phyloP scores from a whole-genome alignment of 2,888 invertebrate species.

The Thymelicus sylvestris region DNA sequence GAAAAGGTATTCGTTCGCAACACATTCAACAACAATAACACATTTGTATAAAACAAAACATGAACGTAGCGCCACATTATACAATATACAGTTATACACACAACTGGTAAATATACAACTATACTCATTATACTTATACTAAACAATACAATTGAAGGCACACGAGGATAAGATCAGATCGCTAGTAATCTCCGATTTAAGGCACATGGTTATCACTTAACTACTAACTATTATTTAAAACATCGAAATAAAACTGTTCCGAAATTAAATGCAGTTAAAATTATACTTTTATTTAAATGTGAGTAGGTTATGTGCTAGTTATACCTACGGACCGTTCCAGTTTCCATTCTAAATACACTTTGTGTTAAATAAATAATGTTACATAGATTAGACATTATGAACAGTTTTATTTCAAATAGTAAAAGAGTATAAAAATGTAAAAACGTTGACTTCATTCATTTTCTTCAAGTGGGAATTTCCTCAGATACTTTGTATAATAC shows the following conservation, averaged over 20 bases:
- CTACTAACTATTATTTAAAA: slow-evolving; percentile 27
- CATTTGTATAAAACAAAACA: slow-evolving; percentile 20
- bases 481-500: no score
- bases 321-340: no score
- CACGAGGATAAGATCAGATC: slow-evolving; percentile 66
- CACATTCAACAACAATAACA: background rate
- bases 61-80: slow-evolving; percentile 15
- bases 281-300: no score
- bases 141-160: slow-evolving; percentile 61
- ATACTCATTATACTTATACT: slow-evolving; percentile 27
- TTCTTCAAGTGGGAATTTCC: no score
- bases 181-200: slow-evolving; percentile 64
- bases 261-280: background rate
- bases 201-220: slow-evolving; percentile 43
- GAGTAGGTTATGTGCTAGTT: no score
- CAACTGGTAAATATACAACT: slow-evolving; percentile 1
- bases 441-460: no score
- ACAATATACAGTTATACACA: background rate
- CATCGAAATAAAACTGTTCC: slow-evolving; percentile 15
- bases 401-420: no score
- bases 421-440: no score
- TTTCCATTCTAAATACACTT: no score
- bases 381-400: no score
- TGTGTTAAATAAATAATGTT: no score
- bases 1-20: slow-evolving; percentile 27